These are phyloP conservation scores for Malurus leucopterus DNA, from an alignment of 2,797 vertebrate genomes.

Conservation along the genomic window DNA sequence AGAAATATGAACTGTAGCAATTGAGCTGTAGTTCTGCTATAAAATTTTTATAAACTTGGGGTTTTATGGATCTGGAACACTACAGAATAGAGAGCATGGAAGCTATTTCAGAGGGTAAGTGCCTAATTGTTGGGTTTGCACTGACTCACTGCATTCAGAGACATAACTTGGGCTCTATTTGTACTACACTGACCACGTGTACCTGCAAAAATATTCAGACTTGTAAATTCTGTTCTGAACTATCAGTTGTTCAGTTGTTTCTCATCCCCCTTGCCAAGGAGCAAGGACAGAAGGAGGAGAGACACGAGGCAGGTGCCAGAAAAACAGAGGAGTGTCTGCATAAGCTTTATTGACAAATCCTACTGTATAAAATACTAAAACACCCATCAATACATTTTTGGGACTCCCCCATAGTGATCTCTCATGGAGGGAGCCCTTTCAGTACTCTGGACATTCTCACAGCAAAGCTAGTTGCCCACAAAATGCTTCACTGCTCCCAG, in stretches of 20 bases:
- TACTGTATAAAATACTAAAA: background rate
- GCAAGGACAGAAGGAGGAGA: background rate
- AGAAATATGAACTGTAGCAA: background rate
- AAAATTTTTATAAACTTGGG: background rate
- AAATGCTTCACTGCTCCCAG: background rate
- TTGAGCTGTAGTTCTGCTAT: background rate
- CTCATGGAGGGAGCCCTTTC: background rate
- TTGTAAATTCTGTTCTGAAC: background rate
- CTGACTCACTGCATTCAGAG: background rate
- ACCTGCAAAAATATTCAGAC: background rate
- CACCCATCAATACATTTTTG: background rate
- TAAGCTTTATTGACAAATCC: background rate
- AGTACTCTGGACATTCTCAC: background rate
- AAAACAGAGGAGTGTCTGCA: background rate
- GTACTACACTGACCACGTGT: rapidly evolving
- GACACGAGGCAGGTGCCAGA: background rate
- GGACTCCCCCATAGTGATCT: background rate
- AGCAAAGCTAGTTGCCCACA: background rate
- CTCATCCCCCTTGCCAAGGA: background rate
- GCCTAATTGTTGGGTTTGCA: background rate
- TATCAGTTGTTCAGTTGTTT: background rate
- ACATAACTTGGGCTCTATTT: background rate
- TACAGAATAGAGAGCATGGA: background rate
- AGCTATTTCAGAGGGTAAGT: background rate
- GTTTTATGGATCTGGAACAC: background rate